Percentiles rank a stretch among this genome's conserved stretches.
phyloP scores from a whole-genome alignment of 2,888 invertebrate genomes.

The Philereme transversata region DNA sequence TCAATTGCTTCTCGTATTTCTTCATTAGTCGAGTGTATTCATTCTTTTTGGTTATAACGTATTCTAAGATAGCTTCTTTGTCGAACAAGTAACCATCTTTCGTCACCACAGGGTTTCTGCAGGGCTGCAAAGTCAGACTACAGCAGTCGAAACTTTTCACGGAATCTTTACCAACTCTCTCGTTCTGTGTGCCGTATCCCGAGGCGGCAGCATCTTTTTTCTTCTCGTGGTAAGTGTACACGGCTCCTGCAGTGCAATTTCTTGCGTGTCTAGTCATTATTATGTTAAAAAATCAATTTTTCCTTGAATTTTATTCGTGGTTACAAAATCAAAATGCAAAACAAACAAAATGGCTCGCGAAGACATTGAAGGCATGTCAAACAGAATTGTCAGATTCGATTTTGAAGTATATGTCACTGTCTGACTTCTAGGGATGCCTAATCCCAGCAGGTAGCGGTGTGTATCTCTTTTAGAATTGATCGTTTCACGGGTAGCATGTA shows the following conservation, averaged over 20 bases:
- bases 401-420: too few species aligned
- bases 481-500: too few species aligned
- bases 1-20: conserved; percentile 95
- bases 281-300: not conserved
- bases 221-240: conserved; percentile 99
- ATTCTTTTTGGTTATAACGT: conserved; percentile 96
- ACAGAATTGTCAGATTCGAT: too few species aligned
- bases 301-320: too few species aligned
- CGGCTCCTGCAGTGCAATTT: conserved; percentile 99
- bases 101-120: conserved; percentile 93
- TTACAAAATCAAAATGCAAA: too few species aligned
- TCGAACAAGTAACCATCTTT: conserved; percentile 97
- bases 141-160: conserved; percentile 98
- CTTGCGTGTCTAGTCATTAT: conserved; percentile 97
- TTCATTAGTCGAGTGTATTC: conserved; percentile 95
- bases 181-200: conserved; percentile 94
- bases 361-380: too few species aligned
- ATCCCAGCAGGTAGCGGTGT: too few species aligned
- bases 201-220: conserved; percentile 97
- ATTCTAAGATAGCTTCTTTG: conserved; percentile 97
- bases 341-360: too few species aligned
- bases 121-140: conserved; percentile 97
- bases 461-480: too few species aligned
- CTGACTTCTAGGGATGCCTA: too few species aligned
- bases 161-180: conserved; percentile 96